These are phyloP conservation scores for Onychostoma macrolepis DNA, from an alignment of 2,113 vertebrate genomes.

Conservation along the genomic window DNA sequence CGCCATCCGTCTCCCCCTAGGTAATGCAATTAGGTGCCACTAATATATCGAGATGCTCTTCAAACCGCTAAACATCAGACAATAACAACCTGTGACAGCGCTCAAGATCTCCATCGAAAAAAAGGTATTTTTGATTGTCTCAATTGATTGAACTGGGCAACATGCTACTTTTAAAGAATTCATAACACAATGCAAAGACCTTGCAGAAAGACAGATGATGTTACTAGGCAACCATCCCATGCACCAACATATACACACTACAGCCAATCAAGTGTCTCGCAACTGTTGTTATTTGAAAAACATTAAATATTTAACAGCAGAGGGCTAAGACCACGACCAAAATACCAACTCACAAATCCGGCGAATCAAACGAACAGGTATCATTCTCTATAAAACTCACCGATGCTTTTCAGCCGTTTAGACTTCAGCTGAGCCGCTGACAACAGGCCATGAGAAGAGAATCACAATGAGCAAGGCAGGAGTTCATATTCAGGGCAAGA, in stretches of 20 bases:
- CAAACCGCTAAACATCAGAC: conserved; percentile 79
- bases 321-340: not conserved
- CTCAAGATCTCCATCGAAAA: conserved; percentile 64
- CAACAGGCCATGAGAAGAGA: conserved; percentile 42
- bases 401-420: conserved; percentile 39
- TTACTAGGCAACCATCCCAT: conserved; percentile 65
- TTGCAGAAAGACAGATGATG: conserved; percentile 50
- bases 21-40: conserved; percentile 85
- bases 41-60: conserved; percentile 83
- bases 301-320: conserved; percentile 3
- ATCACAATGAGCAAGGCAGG: conserved; percentile 47
- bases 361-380: conserved; percentile 33
- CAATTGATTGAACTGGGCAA: conserved; percentile 66
- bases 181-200: conserved; percentile 66
- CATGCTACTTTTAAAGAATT: conserved; percentile 56
- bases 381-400: conserved; percentile 13
- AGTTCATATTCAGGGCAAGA: conserved; percentile 52
- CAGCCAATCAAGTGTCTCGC: conserved; percentile 46
- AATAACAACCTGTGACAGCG: conserved; percentile 80
- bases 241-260: conserved; percentile 49
- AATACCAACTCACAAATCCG: not conserved
- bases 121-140: conserved; percentile 69
- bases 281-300: conserved; percentile 10
- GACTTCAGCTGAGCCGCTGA: conserved; percentile 27
- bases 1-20: conserved; percentile 83